phyloP scores from a whole-genome alignment of 2,888 invertebrate species.

The Hemistola chrysoprasaria region DNA sequence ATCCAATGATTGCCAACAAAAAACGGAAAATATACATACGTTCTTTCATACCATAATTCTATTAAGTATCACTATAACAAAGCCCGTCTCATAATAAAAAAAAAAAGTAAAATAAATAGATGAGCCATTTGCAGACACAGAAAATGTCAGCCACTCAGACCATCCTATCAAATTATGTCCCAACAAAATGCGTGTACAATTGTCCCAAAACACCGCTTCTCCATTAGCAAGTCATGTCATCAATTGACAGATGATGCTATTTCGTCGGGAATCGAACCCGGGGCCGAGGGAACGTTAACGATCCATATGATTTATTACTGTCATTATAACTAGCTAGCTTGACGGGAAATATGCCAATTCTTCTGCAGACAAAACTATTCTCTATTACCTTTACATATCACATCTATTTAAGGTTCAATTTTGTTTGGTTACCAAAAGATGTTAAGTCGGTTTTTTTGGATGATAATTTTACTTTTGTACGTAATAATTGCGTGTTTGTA shows the following conservation, averaged over 20 bases:
- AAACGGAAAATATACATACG: no score
- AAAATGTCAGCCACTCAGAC: neutral
- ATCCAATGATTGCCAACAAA: no score
- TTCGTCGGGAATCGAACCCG: conserved; percentile 75
- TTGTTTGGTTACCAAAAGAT: conserved; percentile 9
- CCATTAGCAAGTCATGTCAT: conserved; percentile 76
- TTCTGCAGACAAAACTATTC: conserved; percentile 13
- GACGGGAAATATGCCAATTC: conserved; percentile 55
- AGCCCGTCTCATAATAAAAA: no score
- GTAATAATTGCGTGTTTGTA: conserved; percentile 66
- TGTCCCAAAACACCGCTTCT: conserved; percentile 67
- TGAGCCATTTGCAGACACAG: neutral
- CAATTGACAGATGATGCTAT: conserved; percentile 82
- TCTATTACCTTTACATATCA: conserved; percentile 15
- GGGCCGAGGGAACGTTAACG: conserved; percentile 76
- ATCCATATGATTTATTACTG: conserved; percentile 82
- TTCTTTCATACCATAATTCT: no score
- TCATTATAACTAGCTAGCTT: conserved; percentile 62
- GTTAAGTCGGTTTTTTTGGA: conserved; percentile 29
- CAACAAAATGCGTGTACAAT: conserved; percentile 37
- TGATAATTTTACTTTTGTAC: conserved; percentile 44
- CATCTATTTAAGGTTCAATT: conserved; percentile 12
- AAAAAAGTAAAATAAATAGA: no score
- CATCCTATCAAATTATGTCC: conserved; percentile 22
- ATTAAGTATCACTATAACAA: no score